Conservation (phyloP, 2,888 invertebrate species). For the Euphydryas editha region DNA sequence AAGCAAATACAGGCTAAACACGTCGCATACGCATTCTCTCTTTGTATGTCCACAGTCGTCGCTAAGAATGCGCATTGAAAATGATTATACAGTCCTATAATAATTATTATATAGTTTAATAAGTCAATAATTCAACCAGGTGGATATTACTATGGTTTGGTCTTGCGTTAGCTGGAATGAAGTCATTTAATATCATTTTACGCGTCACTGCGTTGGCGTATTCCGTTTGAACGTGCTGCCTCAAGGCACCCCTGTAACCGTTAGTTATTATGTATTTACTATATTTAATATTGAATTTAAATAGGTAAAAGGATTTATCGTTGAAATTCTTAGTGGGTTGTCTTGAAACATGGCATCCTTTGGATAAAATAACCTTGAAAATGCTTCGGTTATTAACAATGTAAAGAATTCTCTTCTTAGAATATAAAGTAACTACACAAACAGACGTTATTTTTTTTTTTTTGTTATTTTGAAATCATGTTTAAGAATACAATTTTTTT, state of each 20-base stretch:
- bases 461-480: not conserved
- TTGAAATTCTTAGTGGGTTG: too few species aligned
- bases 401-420: too few species aligned
- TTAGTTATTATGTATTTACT: not conserved
- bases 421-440: too few species aligned
- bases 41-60: constrained; percentile 63
- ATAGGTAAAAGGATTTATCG: too few species aligned
- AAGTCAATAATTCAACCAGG: constrained; percentile 35
- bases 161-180: constrained; percentile 19
- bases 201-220: constrained; percentile 24
- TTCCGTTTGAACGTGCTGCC: constrained; percentile 20
- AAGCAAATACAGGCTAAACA: constrained; percentile 53
- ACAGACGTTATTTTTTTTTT: too few species aligned
- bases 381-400: too few species aligned
- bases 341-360: too few species aligned
- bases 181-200: constrained; percentile 34
- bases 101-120: constrained; percentile 45
- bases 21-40: constrained; percentile 67
- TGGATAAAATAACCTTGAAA: too few species aligned
- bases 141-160: constrained; percentile 29
- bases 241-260: not conserved
- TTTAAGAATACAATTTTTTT: not conserved
- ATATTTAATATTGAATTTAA: not conserved
- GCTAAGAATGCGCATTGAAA: constrained; percentile 59
- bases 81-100: constrained; percentile 45